Percentiles rank a stretch among this genome's conserved stretches.
phyloP scores from a whole-genome alignment of 2,888 invertebrate species.

The Ischnus inquisitorius region DNA sequence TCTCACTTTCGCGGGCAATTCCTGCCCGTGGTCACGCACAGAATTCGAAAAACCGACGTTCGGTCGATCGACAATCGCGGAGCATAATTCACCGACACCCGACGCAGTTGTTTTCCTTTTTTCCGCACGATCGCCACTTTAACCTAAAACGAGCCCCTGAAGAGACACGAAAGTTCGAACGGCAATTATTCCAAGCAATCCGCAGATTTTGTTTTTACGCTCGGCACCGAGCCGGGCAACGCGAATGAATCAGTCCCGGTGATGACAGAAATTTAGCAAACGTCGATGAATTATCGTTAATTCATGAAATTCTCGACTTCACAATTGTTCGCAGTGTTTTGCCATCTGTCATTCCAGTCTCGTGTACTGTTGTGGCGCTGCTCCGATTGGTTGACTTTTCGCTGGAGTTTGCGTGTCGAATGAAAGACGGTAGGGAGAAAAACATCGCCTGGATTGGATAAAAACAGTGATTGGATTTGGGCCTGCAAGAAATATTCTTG shows the following conservation, averaged over 20 bases:
- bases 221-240: no score
- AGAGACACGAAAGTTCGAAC: no score
- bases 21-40: background rate
- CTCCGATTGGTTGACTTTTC: constrained; percentile 21
- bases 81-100: background rate
- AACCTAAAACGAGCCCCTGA: no score
- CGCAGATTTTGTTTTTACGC: no score
- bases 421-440: background rate
- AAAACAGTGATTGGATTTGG: no score
- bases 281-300: background rate
- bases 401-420: background rate
- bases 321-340: background rate
- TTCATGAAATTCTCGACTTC: background rate
- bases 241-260: no score
- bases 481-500: no score
- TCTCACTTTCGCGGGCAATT: background rate
- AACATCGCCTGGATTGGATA: background rate
- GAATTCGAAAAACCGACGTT: background rate
- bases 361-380: background rate
- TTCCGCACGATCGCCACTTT: no score
- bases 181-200: no score
- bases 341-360: background rate
- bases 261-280: background rate
- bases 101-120: no score
- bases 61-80: background rate